Evolutionary conservation across 2,888 invertebrate genomes (phyloP).

Genomic region (Hydraecia micacea): DNA sequence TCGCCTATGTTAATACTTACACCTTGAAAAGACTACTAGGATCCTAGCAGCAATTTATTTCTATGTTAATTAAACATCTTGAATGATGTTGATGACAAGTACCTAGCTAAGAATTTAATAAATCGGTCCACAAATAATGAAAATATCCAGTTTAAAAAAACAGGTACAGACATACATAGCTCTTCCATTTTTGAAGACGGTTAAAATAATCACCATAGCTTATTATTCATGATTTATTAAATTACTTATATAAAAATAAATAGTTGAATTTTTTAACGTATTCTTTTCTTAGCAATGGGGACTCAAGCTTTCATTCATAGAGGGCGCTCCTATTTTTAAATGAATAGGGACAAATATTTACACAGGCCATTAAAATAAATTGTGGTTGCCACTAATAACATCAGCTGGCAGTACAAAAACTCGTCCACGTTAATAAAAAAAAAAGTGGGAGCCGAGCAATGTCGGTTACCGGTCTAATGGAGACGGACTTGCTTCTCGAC

Average conservation of each 20-base stretch:
- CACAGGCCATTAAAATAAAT: slow-evolving; percentile 77
- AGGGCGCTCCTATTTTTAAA: slow-evolving; percentile 62
- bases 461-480: slow-evolving; percentile 62
- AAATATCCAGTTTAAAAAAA: not conserved
- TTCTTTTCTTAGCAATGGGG: not conserved
- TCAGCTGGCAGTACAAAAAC: slow-evolving; percentile 78
- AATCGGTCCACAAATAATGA: not conserved
- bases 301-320: slow-evolving; percentile 54
- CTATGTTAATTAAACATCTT: not conserved
- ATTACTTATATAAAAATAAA: not conserved
- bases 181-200: not conserved
- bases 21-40: not conserved
- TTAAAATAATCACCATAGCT: not conserved
- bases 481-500: slow-evolving; percentile 45
- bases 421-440: slow-evolving; percentile 65
- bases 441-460: slow-evolving; percentile 52
- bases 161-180: not conserved
- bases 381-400: slow-evolving; percentile 72
- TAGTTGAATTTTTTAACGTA: not conserved
- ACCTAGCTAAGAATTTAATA: not conserved
- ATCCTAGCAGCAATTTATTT: not conserved
- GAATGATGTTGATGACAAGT: not conserved
- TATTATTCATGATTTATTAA: not conserved
- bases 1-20: not conserved
- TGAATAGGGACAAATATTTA: slow-evolving; percentile 74